Evolutionary conservation across 2,797 vertebrate species (phyloP).

Genomic region (Graptemys geographica): DNA sequence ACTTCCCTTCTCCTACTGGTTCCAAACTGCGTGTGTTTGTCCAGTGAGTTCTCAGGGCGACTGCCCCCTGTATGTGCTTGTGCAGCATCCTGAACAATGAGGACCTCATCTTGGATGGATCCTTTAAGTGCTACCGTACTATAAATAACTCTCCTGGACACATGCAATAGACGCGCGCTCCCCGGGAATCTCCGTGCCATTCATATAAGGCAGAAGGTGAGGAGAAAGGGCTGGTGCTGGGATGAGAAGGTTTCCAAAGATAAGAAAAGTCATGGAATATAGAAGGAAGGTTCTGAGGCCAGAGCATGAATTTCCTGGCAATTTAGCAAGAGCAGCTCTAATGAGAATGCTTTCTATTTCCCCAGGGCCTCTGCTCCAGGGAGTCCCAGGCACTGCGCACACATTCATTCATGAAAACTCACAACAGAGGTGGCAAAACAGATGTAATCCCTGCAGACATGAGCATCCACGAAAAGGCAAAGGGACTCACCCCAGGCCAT

Average conservation of each 20-base stretch:
- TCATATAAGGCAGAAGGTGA: background rate
- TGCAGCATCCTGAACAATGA: too few species aligned
- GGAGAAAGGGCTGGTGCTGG: background rate
- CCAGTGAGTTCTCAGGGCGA: too few species aligned
- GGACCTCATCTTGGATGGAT: too few species aligned
- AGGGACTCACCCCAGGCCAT: background rate
- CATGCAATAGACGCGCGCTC: background rate
- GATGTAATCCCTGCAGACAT: background rate
- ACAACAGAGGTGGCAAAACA: background rate
- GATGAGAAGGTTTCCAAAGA: background rate
- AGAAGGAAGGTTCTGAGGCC: background rate
- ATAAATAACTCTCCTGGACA: background rate
- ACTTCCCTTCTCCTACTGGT: background rate
- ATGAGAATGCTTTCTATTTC: background rate
- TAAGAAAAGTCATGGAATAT: background rate
- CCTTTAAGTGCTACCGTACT: too few species aligned
- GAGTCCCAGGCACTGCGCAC: background rate
- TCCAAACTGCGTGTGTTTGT: background rate
- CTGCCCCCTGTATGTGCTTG: too few species aligned
- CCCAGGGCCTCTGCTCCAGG: background rate
- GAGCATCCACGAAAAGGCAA: too few species aligned
- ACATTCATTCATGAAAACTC: background rate
- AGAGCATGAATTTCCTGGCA: background rate
- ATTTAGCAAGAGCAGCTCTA: background rate
- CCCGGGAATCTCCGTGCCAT: too few species aligned